Conservation (phyloP, 2,113 vertebrate genomes). For the Circaetus cinerascens region DNA sequence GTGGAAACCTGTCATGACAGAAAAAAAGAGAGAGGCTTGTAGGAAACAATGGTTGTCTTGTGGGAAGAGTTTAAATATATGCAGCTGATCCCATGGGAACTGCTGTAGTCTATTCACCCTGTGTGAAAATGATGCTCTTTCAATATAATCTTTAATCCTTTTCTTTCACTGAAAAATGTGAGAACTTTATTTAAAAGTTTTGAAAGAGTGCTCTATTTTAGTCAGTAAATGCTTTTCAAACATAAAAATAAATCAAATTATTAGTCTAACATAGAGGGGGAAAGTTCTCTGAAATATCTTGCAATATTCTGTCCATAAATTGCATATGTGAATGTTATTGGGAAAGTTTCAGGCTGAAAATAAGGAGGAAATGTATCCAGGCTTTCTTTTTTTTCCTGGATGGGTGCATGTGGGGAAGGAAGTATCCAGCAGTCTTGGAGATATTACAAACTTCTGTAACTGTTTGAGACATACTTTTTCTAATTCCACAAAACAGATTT, state of each 20-base stretch:
- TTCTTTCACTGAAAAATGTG: conserved; percentile 61
- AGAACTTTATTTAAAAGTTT: conserved; percentile 55
- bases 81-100: conserved; percentile 70
- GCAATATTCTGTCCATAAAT: not conserved
- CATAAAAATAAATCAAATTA: not conserved
- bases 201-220: not conserved
- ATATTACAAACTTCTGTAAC: not conserved
- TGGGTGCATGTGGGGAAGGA: not conserved
- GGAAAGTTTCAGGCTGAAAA: not conserved
- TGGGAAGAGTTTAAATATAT: conserved; percentile 60
- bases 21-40: not conserved
- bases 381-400: not conserved
- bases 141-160: conserved; percentile 71
- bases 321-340: not conserved
- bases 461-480: not conserved
- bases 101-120: conserved; percentile 43
- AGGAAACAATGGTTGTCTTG: conserved; percentile 66
- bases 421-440: not conserved
- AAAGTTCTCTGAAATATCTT: not conserved
- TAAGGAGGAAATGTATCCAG: not conserved
- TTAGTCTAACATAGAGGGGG: not conserved
- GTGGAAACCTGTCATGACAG: conserved; percentile 36
- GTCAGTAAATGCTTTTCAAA: not conserved
- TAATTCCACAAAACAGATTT: not conserved
- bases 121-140: conserved; percentile 72